Evolutionary conservation across 2,888 invertebrate species (phyloP), one percentile per base, ranked within the genome.

Genomic region (Himalopsyche japonica): DNA sequence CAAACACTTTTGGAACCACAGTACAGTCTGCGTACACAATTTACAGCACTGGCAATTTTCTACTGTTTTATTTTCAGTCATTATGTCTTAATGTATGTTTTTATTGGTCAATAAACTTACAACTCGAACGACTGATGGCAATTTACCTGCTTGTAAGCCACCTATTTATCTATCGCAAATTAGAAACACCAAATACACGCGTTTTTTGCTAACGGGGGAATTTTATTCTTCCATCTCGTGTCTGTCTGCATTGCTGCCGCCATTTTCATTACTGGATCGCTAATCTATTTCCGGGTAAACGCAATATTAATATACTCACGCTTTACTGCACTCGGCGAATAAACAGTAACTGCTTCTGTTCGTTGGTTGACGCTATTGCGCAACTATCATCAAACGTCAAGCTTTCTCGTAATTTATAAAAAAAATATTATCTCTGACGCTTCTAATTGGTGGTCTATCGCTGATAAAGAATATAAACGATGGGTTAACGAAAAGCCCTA

Each of bases 41-140:
- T 76, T 76, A 57, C 57, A 57, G n/a, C 57, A 24, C 57, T 8
- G 24, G 57, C 57, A 57, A 57, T 76, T 27, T 76, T 76, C n/a
- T 32, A 32, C 34, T 76, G 30, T 76, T 32, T 76, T 76, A 34
- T 76, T 76, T 76, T 34, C 24, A 76, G 76, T 34, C 32, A 34
- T 76, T 30, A 76, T 76, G n/a, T 76, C 76, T 76, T 76, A 76
- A 20, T 43, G 79, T 47, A 47, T n/a, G 47, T 43, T 79, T 81
- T 81, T 81, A 81, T 81, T 81, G 70, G 80, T 81, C 80, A 81
- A 81, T 81, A 81, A 81, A 81, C 80, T 81, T 81, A 70, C 47
- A 47, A 70, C 81, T 37, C 64, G 47, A 81, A 70, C 76, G 81
- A 81, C 81, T 18, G 70, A 70, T 70, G 80, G 49, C 80, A 64